Base-by-base conservation (phyloP, 2,888 invertebrate genomes). In the Pecten maximus region DNA sequence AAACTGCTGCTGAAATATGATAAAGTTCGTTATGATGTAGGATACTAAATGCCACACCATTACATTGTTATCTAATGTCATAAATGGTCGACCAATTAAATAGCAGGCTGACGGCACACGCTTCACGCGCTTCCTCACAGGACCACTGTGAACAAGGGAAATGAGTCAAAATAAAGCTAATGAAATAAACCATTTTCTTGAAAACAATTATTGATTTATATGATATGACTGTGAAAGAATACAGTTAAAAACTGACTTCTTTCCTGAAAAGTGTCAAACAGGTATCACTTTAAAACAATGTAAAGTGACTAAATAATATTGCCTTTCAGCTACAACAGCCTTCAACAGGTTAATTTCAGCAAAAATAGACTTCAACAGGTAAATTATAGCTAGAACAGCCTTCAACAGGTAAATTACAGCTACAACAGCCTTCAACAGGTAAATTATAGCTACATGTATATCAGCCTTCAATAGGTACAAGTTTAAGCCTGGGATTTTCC, bases 101-200 rank as follows among this genome's bases (percentile, higher is more conserved):
- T 74, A 19, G 74, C 10, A 35, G 28, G 74, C 28, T 35, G 74
- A 8, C 35, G 74, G 74, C 28, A 74, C 28, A 74, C 35, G 35
- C 23, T 10, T 35, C 28, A 74, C 35, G 35, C 23, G 60, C 54
- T 23, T 35, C 74, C 35, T 35, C 74, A 35, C 74, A 74, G 74
- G 74, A 8, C 74, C 74, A 74, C 74, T 35, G 74, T 74, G 74
- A 74, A 74, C 74, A 74, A 10, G 74, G 74, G 74, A 74, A 74
- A 74, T 74, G 74, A 74, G 74, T 74, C 74, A 74, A 74, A 74
- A 74, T 74, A 74, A 35, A 74, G 35, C 23, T 74, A 74, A 74
- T 74, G 74, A 35, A 74, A 74, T 74, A 8, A 74, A 35, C 35
- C 35, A 28, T 74, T 74, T 74, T 74, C 28, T 74, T 12, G 10